Base-by-base conservation (phyloP, 2,797 vertebrate species). In the Dallia pectoralis region DNA sequence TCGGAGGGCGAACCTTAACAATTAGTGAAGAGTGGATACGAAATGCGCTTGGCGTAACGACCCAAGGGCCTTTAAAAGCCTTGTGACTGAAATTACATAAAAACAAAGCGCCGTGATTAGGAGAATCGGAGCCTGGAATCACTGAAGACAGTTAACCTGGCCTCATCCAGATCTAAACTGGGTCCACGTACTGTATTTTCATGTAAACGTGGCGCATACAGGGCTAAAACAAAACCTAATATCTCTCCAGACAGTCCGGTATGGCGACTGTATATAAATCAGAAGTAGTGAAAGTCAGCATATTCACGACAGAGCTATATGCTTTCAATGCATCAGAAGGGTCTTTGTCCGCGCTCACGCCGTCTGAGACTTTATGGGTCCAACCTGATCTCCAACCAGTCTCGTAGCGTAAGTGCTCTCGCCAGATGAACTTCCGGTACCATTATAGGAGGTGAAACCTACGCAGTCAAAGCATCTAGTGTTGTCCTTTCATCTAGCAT, bases 271-370 rank as follows among this genome's bases (percentile, higher is more conserved):
- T 74, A 75, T 51, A 74, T 74, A 75, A 76, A 71, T 71, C 44
- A 33, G 70, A 47, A 71, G 48, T 30, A 72, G 65, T 61, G 80
- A 73, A 49, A 75, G 73, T 49, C 70, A 3, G 63, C 62, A 59
- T 77, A 73, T 84, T 80, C 79, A 80, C 51, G 44, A 15, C 48
- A 63, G 79, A 75, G 74, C 67, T 68, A 72, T 71, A 61, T 67
- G 71, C 71, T 51, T 63, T 74, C 71, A 75, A 69, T 47, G 69
- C 69, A 76, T 79, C 76, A 81, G 76, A 79, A 78, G 79, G n/a
- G 70, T 73, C 69, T 77, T 85, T 85, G 81, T 87, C 79, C 74
- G 69, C 15, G 67, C 67, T 49, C 65, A 76, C 73, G 65, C 15
- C 36, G 47, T 72, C 67, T 71, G 40, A 18, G 47, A 61, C 63